phyloP scores from a whole-genome alignment of 1,140 invertebrate genomes.

The Cydia pomonella region DNA sequence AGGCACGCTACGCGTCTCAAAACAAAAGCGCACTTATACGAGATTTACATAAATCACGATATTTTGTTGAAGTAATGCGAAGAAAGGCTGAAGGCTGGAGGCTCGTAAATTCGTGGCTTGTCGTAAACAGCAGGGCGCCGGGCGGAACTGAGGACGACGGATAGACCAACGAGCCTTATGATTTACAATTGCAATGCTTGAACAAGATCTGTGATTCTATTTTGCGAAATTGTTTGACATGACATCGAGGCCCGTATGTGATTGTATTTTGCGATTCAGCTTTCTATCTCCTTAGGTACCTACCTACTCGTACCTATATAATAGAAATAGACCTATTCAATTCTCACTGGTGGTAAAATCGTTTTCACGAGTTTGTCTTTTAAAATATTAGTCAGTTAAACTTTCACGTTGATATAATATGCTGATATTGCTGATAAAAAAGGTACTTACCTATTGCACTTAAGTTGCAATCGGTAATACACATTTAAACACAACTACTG shows the following conservation, averaged over 20 bases:
- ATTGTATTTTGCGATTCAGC: neutral
- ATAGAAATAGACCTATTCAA: too few species aligned
- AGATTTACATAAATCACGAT: constrained; percentile 75
- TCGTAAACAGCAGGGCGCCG: constrained; percentile 67
- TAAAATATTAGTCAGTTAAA: too few species aligned
- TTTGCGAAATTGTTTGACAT: constrained; percentile 25
- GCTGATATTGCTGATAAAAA: too few species aligned
- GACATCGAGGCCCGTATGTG: neutral
- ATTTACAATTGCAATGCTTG: constrained; percentile 52
- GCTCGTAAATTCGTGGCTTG: constrained; percentile 76
- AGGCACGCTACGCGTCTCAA: neutral
- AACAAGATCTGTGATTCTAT: constrained; percentile 31
- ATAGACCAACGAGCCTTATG: constrained; percentile 65
- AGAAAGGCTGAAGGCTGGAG: constrained; percentile 60
- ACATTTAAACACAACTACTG: too few species aligned
- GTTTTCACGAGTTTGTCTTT: too few species aligned
- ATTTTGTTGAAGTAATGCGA: constrained; percentile 77
- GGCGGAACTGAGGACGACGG: constrained; percentile 57
- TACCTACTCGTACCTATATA: too few species aligned
- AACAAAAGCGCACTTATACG: constrained; percentile 24
- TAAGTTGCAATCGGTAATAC: too few species aligned
- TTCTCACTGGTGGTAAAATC: too few species aligned
- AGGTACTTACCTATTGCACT: too few species aligned
- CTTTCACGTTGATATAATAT: too few species aligned
- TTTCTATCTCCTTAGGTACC: neutral